Evolutionary conservation across 2,888 invertebrate genomes (phyloP).

Genomic region (Thymelicus acteon): DNA sequence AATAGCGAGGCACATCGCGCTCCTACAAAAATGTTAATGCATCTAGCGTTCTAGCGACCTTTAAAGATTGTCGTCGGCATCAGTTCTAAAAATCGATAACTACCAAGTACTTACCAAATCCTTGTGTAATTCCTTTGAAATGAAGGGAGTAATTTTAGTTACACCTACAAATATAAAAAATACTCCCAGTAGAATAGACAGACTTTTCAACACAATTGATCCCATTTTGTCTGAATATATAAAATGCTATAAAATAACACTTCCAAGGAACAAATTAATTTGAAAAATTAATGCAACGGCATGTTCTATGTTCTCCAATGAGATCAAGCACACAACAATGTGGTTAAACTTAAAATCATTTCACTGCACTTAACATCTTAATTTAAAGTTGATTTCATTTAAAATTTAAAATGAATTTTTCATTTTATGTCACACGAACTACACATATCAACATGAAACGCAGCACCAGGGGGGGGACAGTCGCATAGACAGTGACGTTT

Average conservation of each 20-base stretch:
- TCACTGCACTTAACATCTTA: background rate
- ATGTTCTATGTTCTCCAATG: background rate
- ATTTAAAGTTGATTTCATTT: background rate
- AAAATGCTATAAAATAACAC: conserved; percentile 11
- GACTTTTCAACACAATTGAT: conserved; percentile 93
- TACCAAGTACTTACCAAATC: conserved; percentile 91
- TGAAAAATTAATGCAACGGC: background rate
- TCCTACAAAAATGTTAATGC: conserved; percentile 75
- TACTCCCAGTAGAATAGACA: conserved; percentile 95
- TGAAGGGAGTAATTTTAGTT: conserved; percentile 95
- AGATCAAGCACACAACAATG: background rate
- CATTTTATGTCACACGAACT: background rate
- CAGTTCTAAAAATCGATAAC: conserved; percentile 19
- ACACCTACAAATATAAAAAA: conserved; percentile 98
- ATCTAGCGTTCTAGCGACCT: conserved; percentile 70
- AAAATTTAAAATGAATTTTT: background rate
- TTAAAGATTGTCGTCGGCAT: conserved; percentile 42
- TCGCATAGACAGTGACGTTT: no score
- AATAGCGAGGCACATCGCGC: conserved; percentile 77
- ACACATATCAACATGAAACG: background rate
- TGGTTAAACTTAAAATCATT: background rate
- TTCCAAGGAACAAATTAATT: background rate
- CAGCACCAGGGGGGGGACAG: no score
- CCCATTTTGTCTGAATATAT: conserved; percentile 63
- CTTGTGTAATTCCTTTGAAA: conserved; percentile 97